These are phyloP conservation scores for Mechanitis mazaeus DNA, from an alignment of 2,888 invertebrate species.

Conservation along the genomic window DNA sequence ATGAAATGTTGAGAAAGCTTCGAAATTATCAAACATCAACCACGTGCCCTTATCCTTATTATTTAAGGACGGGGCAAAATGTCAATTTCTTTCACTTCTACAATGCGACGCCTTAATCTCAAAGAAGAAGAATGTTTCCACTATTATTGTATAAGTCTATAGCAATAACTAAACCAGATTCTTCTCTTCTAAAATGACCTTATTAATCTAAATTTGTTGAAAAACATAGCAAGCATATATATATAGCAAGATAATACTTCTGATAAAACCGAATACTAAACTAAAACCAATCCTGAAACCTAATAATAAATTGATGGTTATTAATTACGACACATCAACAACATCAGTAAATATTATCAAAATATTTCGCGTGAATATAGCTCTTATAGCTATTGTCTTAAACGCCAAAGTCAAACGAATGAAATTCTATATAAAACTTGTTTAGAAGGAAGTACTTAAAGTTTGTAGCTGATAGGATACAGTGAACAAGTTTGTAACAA, in stretches of 20 bases:
- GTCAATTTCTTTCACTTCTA: too few species aligned
- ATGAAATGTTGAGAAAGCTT: too few species aligned
- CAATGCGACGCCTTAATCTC: too few species aligned
- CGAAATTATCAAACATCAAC: too few species aligned
- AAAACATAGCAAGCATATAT: background rate
- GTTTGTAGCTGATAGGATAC: constrained; percentile 7
- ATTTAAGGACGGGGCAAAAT: too few species aligned
- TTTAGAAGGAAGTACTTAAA: constrained; percentile 4
- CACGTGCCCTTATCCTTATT: too few species aligned
- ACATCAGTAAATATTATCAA: too few species aligned
- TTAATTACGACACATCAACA: too few species aligned
- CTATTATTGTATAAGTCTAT: too few species aligned
- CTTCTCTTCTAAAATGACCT: background rate
- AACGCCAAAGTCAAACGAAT: background rate
- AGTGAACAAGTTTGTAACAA: constrained; percentile 1
- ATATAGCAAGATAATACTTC: background rate
- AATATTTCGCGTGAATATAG: background rate
- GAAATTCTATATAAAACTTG: background rate
- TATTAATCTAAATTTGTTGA: background rate
- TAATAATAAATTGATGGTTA: background rate
- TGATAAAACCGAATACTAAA: background rate
- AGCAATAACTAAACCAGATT: too few species aligned
- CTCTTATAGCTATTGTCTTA: background rate
- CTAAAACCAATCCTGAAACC: background rate
- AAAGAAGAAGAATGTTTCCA: too few species aligned